Base-by-base conservation (phyloP, 2,797 vertebrate species). In the Acipenser oxyrinchus region DNA sequence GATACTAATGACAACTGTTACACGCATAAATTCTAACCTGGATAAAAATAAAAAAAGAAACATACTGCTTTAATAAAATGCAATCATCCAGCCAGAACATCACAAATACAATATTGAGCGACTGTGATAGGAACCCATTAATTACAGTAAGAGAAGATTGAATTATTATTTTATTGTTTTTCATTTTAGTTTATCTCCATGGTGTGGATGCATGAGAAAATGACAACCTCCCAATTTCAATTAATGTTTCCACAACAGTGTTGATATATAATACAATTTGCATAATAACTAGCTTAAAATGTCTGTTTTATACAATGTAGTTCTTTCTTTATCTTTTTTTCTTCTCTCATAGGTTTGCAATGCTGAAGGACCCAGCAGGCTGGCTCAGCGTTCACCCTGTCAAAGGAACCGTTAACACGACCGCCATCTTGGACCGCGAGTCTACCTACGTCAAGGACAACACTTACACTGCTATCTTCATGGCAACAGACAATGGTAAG, bases 401-500 rank as follows among this genome's bases (percentile, higher is more conserved):
- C 75, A 93, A 92, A 1, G 96, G 96, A 9, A 95, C 92, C 0
- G 86, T 99, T n/a, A 91, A 92, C 86, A 98, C 95, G 68, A 92
- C 85, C 0, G 91, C 92, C 0, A 67, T 89, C 4, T 83, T 97
- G 84, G 96, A 99, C 77, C 89, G 96, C 0, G 96, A 99, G 78
- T 99, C 96, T 11, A 87, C 90, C 0, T 86, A 91, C 0, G 96
- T 98, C 72, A 87, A 87, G 18, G 80, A 96, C 74, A 95, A 95
- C 4, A 74, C 89, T 13, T 99, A 99, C 86, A 95, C 87, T 0
- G 95, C 95, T 8, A 83, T 94, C 68, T 95, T 98, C 78, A 87
- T 95, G 72, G 96, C 96, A 61, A 93, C 90, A 13, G 96, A 99
- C 76, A 96, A 93, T 0, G 96, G 96, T 99, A 82, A 92, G 94